Evolutionary conservation across 2,113 vertebrate genomes (phyloP).

Genomic region (Gasterosteus nipponicus): DNA sequence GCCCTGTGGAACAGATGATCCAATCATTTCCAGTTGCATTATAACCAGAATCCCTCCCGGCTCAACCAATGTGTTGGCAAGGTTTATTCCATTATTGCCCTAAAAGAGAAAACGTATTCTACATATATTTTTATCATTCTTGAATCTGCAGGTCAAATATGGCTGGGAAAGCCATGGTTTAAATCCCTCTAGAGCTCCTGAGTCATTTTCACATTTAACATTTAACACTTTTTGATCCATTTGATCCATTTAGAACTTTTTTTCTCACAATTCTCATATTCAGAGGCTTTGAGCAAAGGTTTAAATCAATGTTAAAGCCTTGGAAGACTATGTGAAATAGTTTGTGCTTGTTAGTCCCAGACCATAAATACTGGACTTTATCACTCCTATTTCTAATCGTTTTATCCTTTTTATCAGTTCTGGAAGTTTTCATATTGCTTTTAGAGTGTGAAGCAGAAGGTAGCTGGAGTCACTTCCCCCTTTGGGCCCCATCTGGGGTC

Average conservation of each 20-base stretch:
- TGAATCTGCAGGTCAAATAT: not conserved
- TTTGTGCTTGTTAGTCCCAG: no score
- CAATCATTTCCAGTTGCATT: not conserved
- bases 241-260: no score
- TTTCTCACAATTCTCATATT: no score
- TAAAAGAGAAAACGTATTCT: not conserved
- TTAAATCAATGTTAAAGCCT: no score
- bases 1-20: constrained; percentile 51
- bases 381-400: not conserved
- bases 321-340: no score
- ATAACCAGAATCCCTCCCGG: not conserved
- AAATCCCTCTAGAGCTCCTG: no score
- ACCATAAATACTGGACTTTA: no score
- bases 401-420: not conserved
- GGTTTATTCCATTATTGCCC: not conserved
- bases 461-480: not conserved
- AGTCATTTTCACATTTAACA: no score
- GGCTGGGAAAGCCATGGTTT: not conserved
- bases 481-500: no score
- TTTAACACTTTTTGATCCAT: no score
- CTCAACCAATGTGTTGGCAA: not conserved
- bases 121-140: not conserved
- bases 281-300: no score
- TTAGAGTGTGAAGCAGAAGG: not conserved
- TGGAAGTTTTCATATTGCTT: not conserved